Evolutionary conservation across 1,140 invertebrate genomes (phyloP), one percentile per base, ranked within the genome.

Genomic region (Rhopalosiphum maidis): DNA sequence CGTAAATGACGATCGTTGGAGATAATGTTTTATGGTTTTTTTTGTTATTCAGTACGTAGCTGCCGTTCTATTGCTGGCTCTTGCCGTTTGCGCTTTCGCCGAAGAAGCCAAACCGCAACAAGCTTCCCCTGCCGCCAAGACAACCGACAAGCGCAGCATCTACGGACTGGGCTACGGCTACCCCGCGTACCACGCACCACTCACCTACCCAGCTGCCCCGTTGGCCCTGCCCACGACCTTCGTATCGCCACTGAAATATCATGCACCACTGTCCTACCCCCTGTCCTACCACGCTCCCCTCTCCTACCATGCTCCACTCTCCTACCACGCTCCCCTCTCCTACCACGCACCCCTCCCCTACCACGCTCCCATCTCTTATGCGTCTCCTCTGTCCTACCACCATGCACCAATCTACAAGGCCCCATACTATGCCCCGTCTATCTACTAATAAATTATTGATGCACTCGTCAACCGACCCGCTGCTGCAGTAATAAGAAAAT

Each of bases 321-420:
- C 91, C 5, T 93, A 93, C n/a, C 91, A 93, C 82, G 43, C 91
- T 6, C 91, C 91, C 4, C 48, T 85, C 0, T 93, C 91, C 4
- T 93, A 85, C 11, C 46, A 48, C 1, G 91, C 91, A 35, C 91
- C 91, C 5, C 77, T 93, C 15, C 35, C 91, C 35, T 93, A 93
- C 37, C 91, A 92, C 91, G 91, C 91, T 9, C 91, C 91, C 9
- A 30, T 92, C 8, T 88, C 87, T 35, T 88, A 88, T 43, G 18
- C 35, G 0, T 86, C 90, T 4, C 90, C 90, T 3, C 30, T 91
- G 60, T 88, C 46, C 35, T 92, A 83, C 82, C 82, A 86, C 48
- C 91, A 93, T 25, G 48, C 91, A 25, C 82, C 89, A 18, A 68
- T 90, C 89, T 90, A 90, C 89, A 90, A 90, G 89, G 89, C 89